Conservation (phyloP, 2,888 invertebrate genomes). For the Cantharis flavilabris region DNA sequence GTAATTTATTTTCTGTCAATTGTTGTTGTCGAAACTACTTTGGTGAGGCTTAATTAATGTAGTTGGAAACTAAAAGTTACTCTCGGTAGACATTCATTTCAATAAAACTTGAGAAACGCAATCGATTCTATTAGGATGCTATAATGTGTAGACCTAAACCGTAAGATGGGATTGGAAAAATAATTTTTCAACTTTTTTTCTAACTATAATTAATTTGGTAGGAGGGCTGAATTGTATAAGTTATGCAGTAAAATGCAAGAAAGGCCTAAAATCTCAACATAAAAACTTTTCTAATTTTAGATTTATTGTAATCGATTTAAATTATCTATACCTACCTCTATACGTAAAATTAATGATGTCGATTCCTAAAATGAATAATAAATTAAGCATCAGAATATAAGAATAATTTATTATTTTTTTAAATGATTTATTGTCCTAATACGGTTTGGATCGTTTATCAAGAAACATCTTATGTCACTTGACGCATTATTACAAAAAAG, state of each 20-base stretch:
- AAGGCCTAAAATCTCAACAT: not conserved
- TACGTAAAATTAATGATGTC: not conserved
- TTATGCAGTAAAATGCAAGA: not conserved
- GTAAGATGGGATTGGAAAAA: not conserved
- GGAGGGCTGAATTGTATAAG: not conserved
- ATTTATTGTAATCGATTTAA: not conserved
- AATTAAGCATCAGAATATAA: not conserved
- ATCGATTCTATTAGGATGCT: not conserved
- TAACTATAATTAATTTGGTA: not conserved
- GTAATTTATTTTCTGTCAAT: conserved; percentile 7
- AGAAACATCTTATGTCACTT: not conserved
- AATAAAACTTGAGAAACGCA: not conserved
- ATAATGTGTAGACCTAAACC: not conserved
- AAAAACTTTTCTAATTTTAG: not conserved
- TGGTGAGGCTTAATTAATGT: conserved; percentile 11
- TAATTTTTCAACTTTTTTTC: not conserved
- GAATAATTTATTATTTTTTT: not conserved
- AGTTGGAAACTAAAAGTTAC: not conserved
- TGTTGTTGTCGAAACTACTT: conserved; percentile 8
- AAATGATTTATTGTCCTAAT: not conserved
- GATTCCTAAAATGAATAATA: not conserved
- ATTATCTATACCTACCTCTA: not conserved
- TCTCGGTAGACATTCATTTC: not conserved
- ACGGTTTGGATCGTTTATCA: not conserved
- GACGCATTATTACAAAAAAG: not conserved